Percentiles rank a stretch among this genome's conserved stretches.
Evolutionary conservation across 2,888 invertebrate genomes (phyloP).

Genomic region (Myopa tessellatipennis): DNA sequence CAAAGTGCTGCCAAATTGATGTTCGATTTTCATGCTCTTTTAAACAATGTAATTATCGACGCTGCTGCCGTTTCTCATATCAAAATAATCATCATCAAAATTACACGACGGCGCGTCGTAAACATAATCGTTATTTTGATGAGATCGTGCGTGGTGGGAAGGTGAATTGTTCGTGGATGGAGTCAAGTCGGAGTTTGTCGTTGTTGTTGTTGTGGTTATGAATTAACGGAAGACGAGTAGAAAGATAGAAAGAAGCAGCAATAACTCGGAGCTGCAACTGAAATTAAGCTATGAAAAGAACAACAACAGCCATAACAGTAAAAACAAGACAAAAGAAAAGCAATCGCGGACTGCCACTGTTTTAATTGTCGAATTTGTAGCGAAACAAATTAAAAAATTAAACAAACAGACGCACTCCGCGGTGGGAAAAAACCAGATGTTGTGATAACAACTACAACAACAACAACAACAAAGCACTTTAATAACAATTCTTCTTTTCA

Average conservation of each 20-base stretch:
- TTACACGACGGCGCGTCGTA: slow-evolving; percentile 11
- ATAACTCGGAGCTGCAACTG: too few relatives aligned
- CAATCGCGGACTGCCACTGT: not conserved
- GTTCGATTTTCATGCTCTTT: slow-evolving; percentile 8
- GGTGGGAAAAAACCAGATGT: slow-evolving; percentile 13
- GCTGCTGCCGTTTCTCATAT: not conserved
- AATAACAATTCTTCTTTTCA: not conserved
- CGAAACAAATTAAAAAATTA: slow-evolving; percentile 7
- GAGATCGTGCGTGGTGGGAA: not conserved
- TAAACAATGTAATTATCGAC: slow-evolving; percentile 6
- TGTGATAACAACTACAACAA: not conserved
- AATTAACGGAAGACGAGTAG: not conserved
- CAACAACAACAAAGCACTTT: slow-evolving; percentile 1
- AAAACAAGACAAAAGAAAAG: too few relatives aligned
- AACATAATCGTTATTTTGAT: slow-evolving; percentile 32
- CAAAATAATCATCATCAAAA: slow-evolving; percentile 1
- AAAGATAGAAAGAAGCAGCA: not conserved
- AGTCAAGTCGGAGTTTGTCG: not conserved
- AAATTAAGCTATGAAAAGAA: too few relatives aligned
- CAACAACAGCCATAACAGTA: too few relatives aligned
- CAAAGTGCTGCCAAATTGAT: slow-evolving; percentile 2
- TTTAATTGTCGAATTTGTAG: slow-evolving; percentile 13
- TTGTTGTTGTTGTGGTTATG: not conserved
- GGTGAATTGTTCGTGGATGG: not conserved
- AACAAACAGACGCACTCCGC: slow-evolving; percentile 8